Evolutionary conservation across 2,113 vertebrate species (phyloP).

Genomic region (Prinia subflava): DNA sequence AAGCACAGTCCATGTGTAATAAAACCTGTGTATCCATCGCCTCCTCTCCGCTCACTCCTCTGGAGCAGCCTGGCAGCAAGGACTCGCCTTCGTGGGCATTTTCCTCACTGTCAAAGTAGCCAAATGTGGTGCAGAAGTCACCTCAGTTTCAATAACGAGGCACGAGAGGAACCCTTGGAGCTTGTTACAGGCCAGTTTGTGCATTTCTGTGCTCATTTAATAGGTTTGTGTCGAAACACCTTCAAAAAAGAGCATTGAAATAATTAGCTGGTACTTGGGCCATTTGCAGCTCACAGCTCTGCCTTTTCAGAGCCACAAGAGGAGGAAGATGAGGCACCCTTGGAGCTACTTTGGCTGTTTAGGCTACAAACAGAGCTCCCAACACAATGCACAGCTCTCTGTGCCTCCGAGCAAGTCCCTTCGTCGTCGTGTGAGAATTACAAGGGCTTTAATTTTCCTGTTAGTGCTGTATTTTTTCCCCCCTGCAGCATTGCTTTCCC

Average conservation of each 20-base stretch:
- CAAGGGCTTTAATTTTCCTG: not conserved
- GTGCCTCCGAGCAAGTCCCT: not conserved
- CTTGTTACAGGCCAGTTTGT: not conserved
- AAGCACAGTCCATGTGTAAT: rapidly evolving
- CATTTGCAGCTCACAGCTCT: not conserved
- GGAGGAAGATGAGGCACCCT: not conserved
- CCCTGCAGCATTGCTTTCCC: slow-evolving; percentile 5
- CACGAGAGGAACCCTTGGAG: not conserved
- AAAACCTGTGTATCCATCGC: rapidly evolving
- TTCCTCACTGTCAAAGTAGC: not conserved
- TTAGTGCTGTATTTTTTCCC: not conserved
- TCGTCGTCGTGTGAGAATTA: not conserved
- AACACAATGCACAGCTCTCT: not conserved
- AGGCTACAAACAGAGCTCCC: not conserved
- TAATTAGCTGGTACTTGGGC: not conserved
- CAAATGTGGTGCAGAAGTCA: not conserved
- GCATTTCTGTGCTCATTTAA: rapidly evolving
- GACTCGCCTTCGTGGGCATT: rapidly evolving
- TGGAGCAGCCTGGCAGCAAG: not conserved
- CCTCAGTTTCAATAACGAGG: not conserved
- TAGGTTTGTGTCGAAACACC: not conserved
- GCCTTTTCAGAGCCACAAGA: not conserved
- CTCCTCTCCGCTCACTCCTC: rapidly evolving
- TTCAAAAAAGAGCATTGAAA: not conserved
- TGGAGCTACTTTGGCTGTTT: not conserved